Conservation (phyloP, 1,140 invertebrate species). For the Sitophilus oryzae region DNA sequence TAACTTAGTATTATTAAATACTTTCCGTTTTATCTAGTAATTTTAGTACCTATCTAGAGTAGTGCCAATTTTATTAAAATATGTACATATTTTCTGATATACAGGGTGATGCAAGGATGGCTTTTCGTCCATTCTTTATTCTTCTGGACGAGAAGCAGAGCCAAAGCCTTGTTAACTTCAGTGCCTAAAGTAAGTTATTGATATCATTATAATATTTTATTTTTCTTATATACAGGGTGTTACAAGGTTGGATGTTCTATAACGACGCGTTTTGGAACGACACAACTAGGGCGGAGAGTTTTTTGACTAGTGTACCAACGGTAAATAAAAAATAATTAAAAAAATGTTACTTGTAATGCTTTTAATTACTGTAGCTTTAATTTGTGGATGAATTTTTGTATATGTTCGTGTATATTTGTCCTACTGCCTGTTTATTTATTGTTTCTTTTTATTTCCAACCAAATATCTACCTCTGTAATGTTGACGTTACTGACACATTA, state of each 20-base stretch:
- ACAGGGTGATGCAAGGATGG: slow-evolving; percentile 84
- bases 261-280: slow-evolving; percentile 64
- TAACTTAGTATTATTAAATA: too few relatives aligned
- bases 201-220: slow-evolving; percentile 6
- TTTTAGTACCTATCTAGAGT: too few relatives aligned
- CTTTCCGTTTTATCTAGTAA: too few relatives aligned
- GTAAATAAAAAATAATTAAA: slow-evolving; percentile 51
- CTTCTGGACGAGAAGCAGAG: slow-evolving; percentile 67
- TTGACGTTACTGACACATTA: too few relatives aligned
- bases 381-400: too few relatives aligned
- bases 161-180: slow-evolving; percentile 69
- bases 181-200: slow-evolving; percentile 62
- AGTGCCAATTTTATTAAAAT: too few relatives aligned
- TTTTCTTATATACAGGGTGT: slow-evolving; percentile 53
- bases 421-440: neutral
- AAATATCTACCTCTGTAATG: too few relatives aligned
- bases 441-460: neutral
- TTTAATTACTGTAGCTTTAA: too few relatives aligned
- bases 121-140: slow-evolving; percentile 64
- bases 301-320: slow-evolving; percentile 70
- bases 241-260: slow-evolving; percentile 87
- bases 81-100: slow-evolving; percentile 24
- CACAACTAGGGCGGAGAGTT: slow-evolving; percentile 56
- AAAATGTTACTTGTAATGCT: too few relatives aligned
- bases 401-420: too few relatives aligned